Evolutionary conservation across 2,888 invertebrate species (phyloP).

Genomic region (Omphaloscelis lunosa): DNA sequence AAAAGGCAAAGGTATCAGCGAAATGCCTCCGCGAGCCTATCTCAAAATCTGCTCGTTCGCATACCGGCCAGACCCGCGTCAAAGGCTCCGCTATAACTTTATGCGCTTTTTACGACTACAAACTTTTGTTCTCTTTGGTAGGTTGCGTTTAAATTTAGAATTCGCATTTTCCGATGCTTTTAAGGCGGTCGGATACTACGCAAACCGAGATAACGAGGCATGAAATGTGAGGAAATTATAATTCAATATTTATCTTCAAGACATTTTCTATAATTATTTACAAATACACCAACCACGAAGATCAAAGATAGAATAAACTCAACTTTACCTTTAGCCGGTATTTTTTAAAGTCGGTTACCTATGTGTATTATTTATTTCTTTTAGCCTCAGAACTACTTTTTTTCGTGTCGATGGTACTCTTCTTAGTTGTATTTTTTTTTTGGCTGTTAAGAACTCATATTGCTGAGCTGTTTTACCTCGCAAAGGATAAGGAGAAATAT

Average conservation of each 20-base stretch:
- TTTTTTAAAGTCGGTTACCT: too few species aligned
- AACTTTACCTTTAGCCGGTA: background rate
- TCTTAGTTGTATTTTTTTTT: too few species aligned
- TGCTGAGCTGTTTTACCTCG: background rate
- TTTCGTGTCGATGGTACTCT: too few species aligned
- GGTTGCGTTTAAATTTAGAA: slow-evolving; percentile 75
- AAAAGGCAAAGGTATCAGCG: slow-evolving; percentile 55
- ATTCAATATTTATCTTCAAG: slow-evolving; percentile 6
- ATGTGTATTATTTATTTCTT: background rate
- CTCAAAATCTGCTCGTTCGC: slow-evolving; percentile 58
- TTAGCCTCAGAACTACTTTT: too few species aligned
- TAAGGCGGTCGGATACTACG: slow-evolving; percentile 55
- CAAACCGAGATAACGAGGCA: slow-evolving; percentile 4
- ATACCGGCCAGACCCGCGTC: slow-evolving; percentile 55
- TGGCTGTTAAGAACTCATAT: background rate
- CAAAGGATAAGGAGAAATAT: background rate
- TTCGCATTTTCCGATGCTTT: slow-evolving; percentile 72
- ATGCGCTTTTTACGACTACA: slow-evolving; percentile 75
- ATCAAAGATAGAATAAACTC: background rate
- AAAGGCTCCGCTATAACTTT: slow-evolving; percentile 71
- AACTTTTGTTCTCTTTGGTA: slow-evolving; percentile 74
- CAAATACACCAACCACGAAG: background rate
- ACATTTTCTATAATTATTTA: slow-evolving; percentile 3
- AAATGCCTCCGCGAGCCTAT: slow-evolving; percentile 59
- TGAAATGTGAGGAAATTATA: slow-evolving; percentile 20